These are phyloP conservation scores for Oryzias javanicus DNA, from an alignment of 2,113 vertebrate species.

Conservation along the genomic window DNA sequence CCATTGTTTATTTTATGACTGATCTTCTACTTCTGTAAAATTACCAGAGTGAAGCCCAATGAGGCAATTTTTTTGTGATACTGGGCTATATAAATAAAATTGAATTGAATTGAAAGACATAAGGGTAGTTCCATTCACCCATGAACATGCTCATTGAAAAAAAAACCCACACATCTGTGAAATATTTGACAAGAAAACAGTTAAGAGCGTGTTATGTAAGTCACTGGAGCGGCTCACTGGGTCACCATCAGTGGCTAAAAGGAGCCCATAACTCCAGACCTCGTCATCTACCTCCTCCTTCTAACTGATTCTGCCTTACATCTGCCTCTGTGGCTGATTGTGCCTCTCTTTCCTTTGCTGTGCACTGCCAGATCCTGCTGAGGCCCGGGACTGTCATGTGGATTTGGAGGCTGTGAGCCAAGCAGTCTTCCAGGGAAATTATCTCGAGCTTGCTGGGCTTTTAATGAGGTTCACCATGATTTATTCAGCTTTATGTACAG, in stretches of 20 bases:
- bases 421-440: slow-evolving; percentile 53
- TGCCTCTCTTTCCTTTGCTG: slow-evolving; percentile 5
- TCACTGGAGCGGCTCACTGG: slow-evolving; percentile 22
- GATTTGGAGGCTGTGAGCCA: slow-evolving; percentile 49
- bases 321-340: slow-evolving; percentile 11
- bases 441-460: slow-evolving; percentile 52
- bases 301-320: slow-evolving; percentile 33
- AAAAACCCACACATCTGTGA: too few species aligned
- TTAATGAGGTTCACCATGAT: slow-evolving; percentile 68
- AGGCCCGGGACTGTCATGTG: slow-evolving; percentile 39
- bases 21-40: too few species aligned
- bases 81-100: too few species aligned
- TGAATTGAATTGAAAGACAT: too few species aligned
- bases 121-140: too few species aligned
- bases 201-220: background rate
- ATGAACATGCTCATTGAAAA: too few species aligned
- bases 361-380: slow-evolving; percentile 39
- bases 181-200: slow-evolving; percentile 19
- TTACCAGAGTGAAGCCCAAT: too few species aligned
- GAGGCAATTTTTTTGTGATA: too few species aligned
- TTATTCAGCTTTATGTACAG: slow-evolving; percentile 59
- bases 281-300: slow-evolving; percentile 39
- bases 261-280: slow-evolving; percentile 42
- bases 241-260: slow-evolving; percentile 38
- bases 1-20: too few species aligned